phyloP scores from a whole-genome alignment of 2,113 vertebrate species.

The Ia io region DNA sequence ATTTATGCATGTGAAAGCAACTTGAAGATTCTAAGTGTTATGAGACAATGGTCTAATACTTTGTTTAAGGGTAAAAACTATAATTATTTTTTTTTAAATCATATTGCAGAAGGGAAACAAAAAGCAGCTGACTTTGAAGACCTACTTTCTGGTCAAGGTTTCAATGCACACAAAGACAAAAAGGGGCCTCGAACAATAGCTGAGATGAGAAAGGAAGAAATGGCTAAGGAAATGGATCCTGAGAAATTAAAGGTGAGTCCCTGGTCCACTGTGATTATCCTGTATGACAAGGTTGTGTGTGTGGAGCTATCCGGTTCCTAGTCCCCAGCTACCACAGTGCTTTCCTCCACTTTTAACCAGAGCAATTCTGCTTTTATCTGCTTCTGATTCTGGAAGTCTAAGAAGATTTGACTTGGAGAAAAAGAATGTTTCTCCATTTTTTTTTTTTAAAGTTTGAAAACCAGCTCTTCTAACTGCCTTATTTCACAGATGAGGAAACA shows the following conservation, averaged over 20 bases:
- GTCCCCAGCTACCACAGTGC: not conserved
- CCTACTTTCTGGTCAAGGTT: conserved; percentile 95
- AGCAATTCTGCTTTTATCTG: not conserved
- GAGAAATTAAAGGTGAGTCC: conserved; percentile 93
- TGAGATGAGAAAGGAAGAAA: conserved; percentile 99
- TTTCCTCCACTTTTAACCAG: not conserved
- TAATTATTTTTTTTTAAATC: conserved; percentile 35
- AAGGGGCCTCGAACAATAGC: conserved; percentile 97
- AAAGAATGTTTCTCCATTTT: not conserved
- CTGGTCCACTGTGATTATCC: not conserved
- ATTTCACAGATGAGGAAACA: not conserved
- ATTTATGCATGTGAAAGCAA: not conserved
- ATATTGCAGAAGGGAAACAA: conserved; percentile 88
- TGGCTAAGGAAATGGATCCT: conserved; percentile 99
- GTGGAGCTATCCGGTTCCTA: not conserved
- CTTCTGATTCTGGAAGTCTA: not conserved
- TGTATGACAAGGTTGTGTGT: not conserved
- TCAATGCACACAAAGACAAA: conserved; percentile 94
- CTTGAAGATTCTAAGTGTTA: not conserved
- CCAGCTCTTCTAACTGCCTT: not conserved
- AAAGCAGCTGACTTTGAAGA: conserved; percentile 94
- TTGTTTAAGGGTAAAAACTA: not conserved
- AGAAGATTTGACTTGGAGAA: not conserved
- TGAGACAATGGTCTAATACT: not conserved
- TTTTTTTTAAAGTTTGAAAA: not conserved